These are phyloP conservation scores for Opisthograptis luteolata DNA, from an alignment of 2,888 invertebrate genomes.

Conservation along the genomic window DNA sequence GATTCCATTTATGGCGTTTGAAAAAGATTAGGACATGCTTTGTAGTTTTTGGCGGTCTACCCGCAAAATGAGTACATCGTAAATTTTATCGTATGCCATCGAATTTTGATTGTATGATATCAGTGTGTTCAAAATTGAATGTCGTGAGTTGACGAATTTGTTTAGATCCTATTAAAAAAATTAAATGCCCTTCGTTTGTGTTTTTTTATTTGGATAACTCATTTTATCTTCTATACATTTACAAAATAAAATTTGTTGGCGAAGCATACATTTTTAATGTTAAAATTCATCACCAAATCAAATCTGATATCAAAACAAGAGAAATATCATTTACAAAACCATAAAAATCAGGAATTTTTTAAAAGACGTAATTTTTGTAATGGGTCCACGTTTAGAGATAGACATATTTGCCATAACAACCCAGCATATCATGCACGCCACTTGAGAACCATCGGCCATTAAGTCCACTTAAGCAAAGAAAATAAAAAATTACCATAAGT, in stretches of 20 bases:
- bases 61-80: not conserved
- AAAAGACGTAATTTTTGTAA: not conserved
- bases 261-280: too few relatives aligned
- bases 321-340: too few relatives aligned
- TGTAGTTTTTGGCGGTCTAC: conserved; percentile 1
- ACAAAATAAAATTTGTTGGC: too few relatives aligned
- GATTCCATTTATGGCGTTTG: conserved; percentile 8
- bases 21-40: conserved; percentile 8
- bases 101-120: not conserved
- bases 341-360: not conserved
- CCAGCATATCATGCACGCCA: conserved; percentile 18
- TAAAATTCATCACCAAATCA: too few relatives aligned
- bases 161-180: too few relatives aligned
- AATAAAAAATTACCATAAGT: conserved; percentile 63
- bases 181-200: too few relatives aligned
- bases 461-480: conserved; percentile 49
- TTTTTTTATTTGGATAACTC: too few relatives aligned
- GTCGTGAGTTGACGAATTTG: too few relatives aligned
- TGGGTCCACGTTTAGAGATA: not conserved
- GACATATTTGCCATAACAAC: conserved; percentile 3
- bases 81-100: not conserved
- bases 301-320: too few relatives aligned
- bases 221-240: too few relatives aligned
- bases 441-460: conserved; percentile 26
- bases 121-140: not conserved